Percentiles rank a stretch among this genome's conserved stretches.
Conservation (phyloP, 2,888 invertebrate species). For the Beris chalybata region DNA sequence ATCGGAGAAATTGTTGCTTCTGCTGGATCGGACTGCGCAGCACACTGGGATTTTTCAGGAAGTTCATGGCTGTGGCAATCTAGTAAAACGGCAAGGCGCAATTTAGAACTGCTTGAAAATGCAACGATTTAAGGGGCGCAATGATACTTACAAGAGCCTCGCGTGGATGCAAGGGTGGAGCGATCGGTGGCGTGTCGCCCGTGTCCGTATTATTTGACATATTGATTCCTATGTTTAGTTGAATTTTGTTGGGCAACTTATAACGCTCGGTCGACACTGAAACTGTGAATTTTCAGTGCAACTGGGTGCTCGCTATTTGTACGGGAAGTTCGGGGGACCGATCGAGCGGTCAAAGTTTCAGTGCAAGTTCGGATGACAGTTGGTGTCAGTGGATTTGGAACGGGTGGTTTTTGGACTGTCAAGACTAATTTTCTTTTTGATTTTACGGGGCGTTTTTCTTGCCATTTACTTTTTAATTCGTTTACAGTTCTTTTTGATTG, state of each 20-base stretch:
- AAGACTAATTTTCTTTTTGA: no score
- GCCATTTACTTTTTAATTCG: no score
- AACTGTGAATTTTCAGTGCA: slow-evolving; percentile 8
- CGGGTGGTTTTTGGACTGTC: no score
- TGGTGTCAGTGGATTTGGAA: no score
- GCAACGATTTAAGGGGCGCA: background rate
- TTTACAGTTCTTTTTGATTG: no score
- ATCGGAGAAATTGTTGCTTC: slow-evolving; percentile 76
- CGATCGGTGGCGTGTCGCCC: slow-evolving; percentile 46
- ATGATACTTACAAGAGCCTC: slow-evolving; percentile 50
- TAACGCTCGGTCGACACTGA: slow-evolving; percentile 6
- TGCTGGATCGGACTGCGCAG: slow-evolving; percentile 73
- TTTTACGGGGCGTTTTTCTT: no score
- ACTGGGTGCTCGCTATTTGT: background rate
- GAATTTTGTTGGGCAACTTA: slow-evolving; percentile 44
- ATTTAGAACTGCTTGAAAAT: background rate
- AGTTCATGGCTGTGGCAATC: slow-evolving; percentile 84
- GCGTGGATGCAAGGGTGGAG: slow-evolving; percentile 43
- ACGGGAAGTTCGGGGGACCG: no score
- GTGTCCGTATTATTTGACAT: slow-evolving; percentile 54
- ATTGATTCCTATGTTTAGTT: slow-evolving; percentile 50
- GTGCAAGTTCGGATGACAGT: no score
- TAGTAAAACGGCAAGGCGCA: slow-evolving; percentile 50
- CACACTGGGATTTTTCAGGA: slow-evolving; percentile 84
- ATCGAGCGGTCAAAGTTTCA: no score